Evolutionary conservation across 2,888 invertebrate species (phyloP).

Genomic region (Cheilosia urbana): DNA sequence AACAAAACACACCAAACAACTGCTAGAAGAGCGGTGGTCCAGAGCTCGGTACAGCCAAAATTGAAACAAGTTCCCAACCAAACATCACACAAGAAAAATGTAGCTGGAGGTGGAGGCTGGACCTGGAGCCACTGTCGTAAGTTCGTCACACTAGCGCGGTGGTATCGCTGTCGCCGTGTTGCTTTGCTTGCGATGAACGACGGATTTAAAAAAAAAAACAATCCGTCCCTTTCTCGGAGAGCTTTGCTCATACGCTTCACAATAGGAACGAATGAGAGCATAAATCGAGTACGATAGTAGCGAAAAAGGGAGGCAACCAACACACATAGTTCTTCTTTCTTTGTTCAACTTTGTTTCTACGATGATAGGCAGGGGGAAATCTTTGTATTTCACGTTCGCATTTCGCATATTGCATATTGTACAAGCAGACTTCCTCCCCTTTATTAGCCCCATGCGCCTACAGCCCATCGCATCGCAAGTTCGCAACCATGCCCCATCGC

Average conservation of each 20-base stretch:
- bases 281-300: neutral
- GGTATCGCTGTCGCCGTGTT: neutral
- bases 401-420: slow-evolving; percentile 60
- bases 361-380: slow-evolving; percentile 43
- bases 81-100: slow-evolving; percentile 16
- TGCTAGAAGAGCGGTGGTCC: slow-evolving; percentile 13
- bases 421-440: slow-evolving; percentile 11
- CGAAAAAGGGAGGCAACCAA: slow-evolving; percentile 26
- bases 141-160: neutral
- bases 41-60: no score
- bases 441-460: neutral
- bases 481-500: no score
- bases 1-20: slow-evolving; percentile 36
- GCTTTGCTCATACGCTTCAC: slow-evolving; percentile 13
- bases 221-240: slow-evolving; percentile 27
- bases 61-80: slow-evolving; percentile 48
- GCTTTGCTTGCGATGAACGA: slow-evolving; percentile 5
- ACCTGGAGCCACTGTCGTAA: slow-evolving; percentile 5
- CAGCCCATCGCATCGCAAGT: no score
- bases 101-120: slow-evolving; percentile 11
- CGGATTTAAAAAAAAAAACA: slow-evolving; percentile 24
- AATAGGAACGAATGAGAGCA: slow-evolving; percentile 9
- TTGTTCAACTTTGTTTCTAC: slow-evolving; percentile 40
- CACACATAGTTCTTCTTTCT: neutral
- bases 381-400: slow-evolving; percentile 12